Base-by-base conservation (phyloP, 1,140 invertebrate genomes). In the Heliconius hewitsoni region DNA sequence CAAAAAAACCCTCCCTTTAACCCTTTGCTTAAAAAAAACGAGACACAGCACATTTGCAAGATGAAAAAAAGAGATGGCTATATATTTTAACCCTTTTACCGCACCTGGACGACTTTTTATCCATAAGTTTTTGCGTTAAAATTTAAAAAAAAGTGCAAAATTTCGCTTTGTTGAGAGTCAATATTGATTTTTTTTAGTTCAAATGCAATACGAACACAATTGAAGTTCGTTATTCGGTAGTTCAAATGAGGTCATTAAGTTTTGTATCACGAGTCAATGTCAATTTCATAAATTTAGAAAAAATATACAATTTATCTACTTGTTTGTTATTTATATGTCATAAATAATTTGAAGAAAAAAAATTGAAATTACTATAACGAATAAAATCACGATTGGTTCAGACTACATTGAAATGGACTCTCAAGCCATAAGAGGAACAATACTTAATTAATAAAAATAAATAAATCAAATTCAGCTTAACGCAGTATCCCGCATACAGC, bases 111-210 rank as follows among this genome's bases (percentile, higher is more conserved):
- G 73, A 82, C 78, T 90, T 92, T 93, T 91, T 89, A 82, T 87
- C 11, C 37, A 13, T 71, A 72, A 81, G 79, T 83, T 85, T 90
- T 86, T 91, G 85, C 87, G 88, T 89, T 82, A 46, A 87, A 91
- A 87, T 88, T 93, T 90, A 84, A 92, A 92, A 66, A 57, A 94
- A 93, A 91, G 88, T 92, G 92, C 91, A 91, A 91, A 92, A 91
- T 91, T 90, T 90, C 77, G 79, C 86, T 86, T 90, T 91, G 84
- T 89, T 89, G 79, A 52, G 87, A 87, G 87, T 91, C 91, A 94
- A 94, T 92, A 94, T 94, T 94, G 90, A 91, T 93, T 94, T 94
- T 52, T 83, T 92, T 89, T 83, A 78, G 82, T 83, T 83, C 83
- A 86, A 89, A 89, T 86, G 82, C 50, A 81, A 84, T 73, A 57